Conservation (phyloP, 2,113 vertebrate genomes). For the Phaethon lepturus region DNA sequence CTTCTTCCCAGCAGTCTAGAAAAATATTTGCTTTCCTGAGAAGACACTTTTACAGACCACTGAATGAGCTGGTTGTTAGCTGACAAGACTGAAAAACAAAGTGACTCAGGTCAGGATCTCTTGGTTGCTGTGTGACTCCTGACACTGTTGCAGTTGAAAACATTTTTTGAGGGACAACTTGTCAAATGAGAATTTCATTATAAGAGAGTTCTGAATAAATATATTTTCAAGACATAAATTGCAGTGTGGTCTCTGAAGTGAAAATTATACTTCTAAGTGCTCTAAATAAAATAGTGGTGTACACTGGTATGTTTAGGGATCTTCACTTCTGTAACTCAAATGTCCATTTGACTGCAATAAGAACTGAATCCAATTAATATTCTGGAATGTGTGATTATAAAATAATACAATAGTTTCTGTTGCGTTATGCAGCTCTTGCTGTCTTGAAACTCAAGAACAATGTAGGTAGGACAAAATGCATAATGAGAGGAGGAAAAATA, state of each 20-base stretch:
- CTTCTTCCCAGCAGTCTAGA: not conserved
- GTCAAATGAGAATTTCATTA: not conserved
- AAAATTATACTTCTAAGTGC: not conserved
- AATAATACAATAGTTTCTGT: not conserved
- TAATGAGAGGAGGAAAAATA: not conserved
- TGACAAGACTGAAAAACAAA: not conserved
- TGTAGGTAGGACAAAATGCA: fast-evolving
- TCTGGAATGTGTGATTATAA: not conserved
- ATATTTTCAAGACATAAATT: not conserved
- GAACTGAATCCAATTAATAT: not conserved
- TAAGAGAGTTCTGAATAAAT: not conserved
- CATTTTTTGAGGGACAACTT: not conserved
- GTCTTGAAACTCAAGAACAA: not conserved
- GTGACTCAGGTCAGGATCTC: not conserved
- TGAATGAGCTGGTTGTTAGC: not conserved
- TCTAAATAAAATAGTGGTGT: not conserved
- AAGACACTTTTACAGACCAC: not conserved
- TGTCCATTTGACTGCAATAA: not conserved
- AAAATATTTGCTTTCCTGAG: not conserved
- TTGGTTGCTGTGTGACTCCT: not conserved
- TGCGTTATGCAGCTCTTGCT: not conserved
- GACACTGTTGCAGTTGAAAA: not conserved
- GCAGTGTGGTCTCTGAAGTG: not conserved
- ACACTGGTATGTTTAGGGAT: not conserved
- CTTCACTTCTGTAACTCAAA: not conserved